Percentiles rank a stretch among this genome's conserved stretches.
Conservation (phyloP, 2,113 vertebrate species). For the Trochalopteron elliotii region DNA sequence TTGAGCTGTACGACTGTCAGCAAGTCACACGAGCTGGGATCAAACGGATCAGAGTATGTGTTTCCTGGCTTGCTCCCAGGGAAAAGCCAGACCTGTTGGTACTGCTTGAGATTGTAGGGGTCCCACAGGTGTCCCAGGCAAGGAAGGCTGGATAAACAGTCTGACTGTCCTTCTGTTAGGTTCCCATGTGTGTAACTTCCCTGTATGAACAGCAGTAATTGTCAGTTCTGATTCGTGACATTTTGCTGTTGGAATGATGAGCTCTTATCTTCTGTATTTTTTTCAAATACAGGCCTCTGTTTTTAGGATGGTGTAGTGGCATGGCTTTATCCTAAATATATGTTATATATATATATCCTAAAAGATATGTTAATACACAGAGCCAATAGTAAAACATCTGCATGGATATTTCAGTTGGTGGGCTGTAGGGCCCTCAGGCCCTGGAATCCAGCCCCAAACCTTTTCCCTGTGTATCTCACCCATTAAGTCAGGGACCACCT, state of each 20-base stretch:
- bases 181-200: background rate
- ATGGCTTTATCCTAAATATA: background rate
- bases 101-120: background rate
- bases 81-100: background rate
- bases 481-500: background rate
- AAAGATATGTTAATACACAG: accelerated
- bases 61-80: accelerated
- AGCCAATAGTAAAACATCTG: background rate
- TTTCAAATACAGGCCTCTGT: background rate
- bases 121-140: background rate
- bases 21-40: slow-evolving; percentile 90
- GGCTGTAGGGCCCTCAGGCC: background rate
- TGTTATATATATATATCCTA: background rate
- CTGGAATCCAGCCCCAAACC: background rate
- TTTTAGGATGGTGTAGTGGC: background rate
- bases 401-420: background rate
- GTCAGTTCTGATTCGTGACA: background rate
- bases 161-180: background rate
- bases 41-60: slow-evolving; percentile 88
- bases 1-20: slow-evolving; percentile 92
- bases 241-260: background rate
- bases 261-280: background rate
- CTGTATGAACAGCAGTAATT: background rate
- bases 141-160: background rate
- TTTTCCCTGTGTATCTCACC: accelerated